Evolutionary conservation across 64 coral and sea anemone species (phyloP), one percentile per base, ranked within the genome.

Genomic region (Montipora foliosa): DNA sequence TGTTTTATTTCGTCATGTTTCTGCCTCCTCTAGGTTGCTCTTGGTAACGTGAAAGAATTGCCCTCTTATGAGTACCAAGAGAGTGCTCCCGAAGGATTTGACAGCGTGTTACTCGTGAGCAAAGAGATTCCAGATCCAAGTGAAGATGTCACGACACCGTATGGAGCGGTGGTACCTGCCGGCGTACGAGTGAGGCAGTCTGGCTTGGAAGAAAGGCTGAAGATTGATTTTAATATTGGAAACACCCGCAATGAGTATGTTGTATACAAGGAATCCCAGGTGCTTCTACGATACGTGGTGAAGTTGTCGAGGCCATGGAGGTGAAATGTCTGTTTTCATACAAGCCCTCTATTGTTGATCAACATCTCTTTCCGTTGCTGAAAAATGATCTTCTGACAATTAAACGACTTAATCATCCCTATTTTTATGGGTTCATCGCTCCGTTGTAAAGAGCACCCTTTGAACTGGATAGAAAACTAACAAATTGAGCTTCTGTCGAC

Each of bases 111-210:
- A 79, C 71, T 55, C 10, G 61, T 89, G 15, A 89, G 88, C 78
- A 79, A 47, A 0, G 60, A 79, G 21, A 74, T 91, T 9, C 96
- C 96, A 21, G 75, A 95, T 16, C 93, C 96, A 29, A 79, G 14
- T 10, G 82, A 97, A 53, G 51, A 95, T 69, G 73, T 97, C 77
- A 97, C 96, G 25, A 97, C 96, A 10, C 96, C 93, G 50, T 97
- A 97, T 49, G 96, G 93, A 10, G 89, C 60, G 69, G 84, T 92
- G 4, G 71, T 97, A 3, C 93, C 96, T 55, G 80, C 89, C 19
- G 96, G 96, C 2, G 68, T 79, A 14, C 93, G 88, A 49, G 89
- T 91, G 68, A 73, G 62, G 9, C 88, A 97, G 21, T 58, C 57
- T 15, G 24, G 78, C 2, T 14, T 95, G 48, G 47, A 59, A 0